Base-by-base conservation (phyloP, 2,888 invertebrate species). In the Parnassius glacialis region DNA sequence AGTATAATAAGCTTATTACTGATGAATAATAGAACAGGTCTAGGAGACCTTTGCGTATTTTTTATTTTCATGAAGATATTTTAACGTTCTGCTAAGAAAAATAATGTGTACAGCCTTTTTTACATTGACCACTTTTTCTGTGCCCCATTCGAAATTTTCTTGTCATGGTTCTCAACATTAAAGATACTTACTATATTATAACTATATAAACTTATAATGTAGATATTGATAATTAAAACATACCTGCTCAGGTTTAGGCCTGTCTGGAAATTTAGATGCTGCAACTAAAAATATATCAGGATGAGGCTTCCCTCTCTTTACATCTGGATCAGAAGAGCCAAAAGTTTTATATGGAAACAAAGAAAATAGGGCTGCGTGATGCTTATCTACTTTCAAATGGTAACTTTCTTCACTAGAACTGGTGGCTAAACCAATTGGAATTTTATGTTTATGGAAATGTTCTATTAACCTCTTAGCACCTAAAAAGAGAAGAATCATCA, bases 401-500 rank as follows among this genome's bases (percentile, higher is more conserved):
- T 94, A 96, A 75, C 94, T 94, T n/a, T 94, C 93, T 69, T 90
- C 83, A 54, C 94, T 93, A 13, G 97, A 96, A 67, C 97, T 97
- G 3, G 98, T 97, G 13, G 98, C 98, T 65, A 98, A 90, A 5
- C 96, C 96, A 52, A 97, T 95, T 0, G 97, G 97, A 59, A 98
- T 88, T 9, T 94, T 93, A 57, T 95, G 87, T 10, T 90, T 87
- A 73, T 95, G 90, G 52, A 98, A 87, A 86, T 98, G 97, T 62
- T 93, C 88, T 55, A 98, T 92, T 53, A 98, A 85, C 66, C 91
- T 93, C 76, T 94, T 94, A 57, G 95, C 97, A 68, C 97, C 97
- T 96, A 80, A 51, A 92, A 90, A 52, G 16, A 42, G 11, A 50
- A 48, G 3, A 34, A 34, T 34, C 34, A 34, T 34, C 34, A 5